Conservation (phyloP, 1,140 invertebrate species). For the Callitettix versicolor region DNA sequence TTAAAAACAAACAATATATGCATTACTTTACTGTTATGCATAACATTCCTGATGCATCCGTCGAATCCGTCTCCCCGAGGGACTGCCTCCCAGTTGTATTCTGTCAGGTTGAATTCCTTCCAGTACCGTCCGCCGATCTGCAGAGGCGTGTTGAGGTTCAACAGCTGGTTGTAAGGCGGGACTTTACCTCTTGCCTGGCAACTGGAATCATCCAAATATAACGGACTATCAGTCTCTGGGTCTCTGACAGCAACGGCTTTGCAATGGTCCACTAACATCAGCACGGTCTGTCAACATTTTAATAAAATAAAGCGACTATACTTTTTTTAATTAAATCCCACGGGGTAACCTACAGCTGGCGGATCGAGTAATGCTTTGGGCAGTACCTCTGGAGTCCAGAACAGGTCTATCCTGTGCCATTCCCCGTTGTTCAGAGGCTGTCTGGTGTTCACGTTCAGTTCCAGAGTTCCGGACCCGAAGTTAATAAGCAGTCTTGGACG, state of each 20-base stretch:
- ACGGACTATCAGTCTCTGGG: constrained; percentile 75
- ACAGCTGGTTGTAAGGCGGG: constrained; percentile 88
- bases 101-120: constrained; percentile 70
- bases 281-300: constrained; percentile 58
- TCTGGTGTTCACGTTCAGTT: constrained; percentile 38
- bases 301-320: constrained; percentile 28
- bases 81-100: constrained; percentile 78
- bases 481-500: constrained; percentile 45
- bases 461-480: constrained; percentile 46
- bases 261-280: constrained; percentile 86
- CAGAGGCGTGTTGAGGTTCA: constrained; percentile 90
- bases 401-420: constrained; percentile 51
- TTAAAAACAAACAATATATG: too few species aligned
- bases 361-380: constrained; percentile 36
- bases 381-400: constrained; percentile 37
- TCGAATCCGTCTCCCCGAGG: constrained; percentile 81
- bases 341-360: constrained; percentile 20
- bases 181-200: constrained; percentile 82
- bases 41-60: constrained; percentile 89
- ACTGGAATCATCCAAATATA: constrained; percentile 72
- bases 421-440: constrained; percentile 42
- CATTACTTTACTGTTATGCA: constrained; percentile 80
- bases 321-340: constrained; percentile 27
- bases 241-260: constrained; percentile 73
- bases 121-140: constrained; percentile 81